These are phyloP conservation scores for Oreohelix idahoensis DNA, from an alignment of 1,140 invertebrate genomes.

Conservation along the genomic window DNA sequence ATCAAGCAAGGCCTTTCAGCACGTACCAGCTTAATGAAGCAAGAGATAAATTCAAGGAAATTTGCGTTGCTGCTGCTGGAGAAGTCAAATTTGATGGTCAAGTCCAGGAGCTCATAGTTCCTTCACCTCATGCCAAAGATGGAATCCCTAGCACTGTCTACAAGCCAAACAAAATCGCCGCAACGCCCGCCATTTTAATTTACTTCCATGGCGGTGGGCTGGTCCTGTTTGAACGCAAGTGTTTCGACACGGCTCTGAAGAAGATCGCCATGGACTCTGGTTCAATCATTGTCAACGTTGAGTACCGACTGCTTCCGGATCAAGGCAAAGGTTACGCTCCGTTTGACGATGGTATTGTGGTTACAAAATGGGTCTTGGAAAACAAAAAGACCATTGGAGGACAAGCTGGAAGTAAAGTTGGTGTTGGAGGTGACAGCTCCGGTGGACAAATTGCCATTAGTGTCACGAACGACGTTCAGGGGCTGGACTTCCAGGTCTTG, in stretches of 20 bases:
- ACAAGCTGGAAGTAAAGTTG: background rate
- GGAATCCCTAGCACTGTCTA: conserved; percentile 13
- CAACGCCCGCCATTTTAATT: background rate
- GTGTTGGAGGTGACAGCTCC: conserved; percentile 12
- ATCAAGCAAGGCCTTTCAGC: background rate
- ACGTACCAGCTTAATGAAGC: background rate
- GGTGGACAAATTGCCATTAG: conserved; percentile 16
- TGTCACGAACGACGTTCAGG: background rate
- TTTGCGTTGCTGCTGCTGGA: background rate
- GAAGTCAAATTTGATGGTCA: background rate
- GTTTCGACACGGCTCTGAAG: background rate
- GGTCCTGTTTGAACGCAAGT: background rate
- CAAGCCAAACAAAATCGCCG: background rate
- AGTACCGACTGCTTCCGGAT: background rate
- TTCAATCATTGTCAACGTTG: conserved; percentile 5
- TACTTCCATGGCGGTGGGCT: conserved; percentile 18
- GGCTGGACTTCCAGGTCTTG: conserved; percentile 14
- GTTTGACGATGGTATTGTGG: background rate
- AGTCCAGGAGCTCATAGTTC: background rate
- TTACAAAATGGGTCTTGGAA: conserved; percentile 25
- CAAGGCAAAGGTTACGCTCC: background rate
- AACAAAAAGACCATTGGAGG: conserved; percentile 6
- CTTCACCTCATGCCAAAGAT: background rate
- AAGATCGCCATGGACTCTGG: background rate
- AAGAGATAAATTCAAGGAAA: background rate